phyloP scores from a whole-genome alignment of 2,797 vertebrate genomes.

The Rhabdophis nuchalis region DNA sequence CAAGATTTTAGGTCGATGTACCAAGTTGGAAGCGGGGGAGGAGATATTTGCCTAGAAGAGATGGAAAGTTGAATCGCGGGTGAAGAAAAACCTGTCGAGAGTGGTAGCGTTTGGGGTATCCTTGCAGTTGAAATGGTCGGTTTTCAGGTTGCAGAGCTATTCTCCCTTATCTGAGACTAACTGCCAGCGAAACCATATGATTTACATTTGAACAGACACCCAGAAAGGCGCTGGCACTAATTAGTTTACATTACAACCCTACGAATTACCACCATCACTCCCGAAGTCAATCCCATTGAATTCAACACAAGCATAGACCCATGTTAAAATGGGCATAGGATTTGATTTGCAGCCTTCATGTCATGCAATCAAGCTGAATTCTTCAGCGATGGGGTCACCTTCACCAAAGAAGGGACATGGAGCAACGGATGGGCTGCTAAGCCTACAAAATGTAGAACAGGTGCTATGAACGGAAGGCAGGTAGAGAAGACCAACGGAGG shows the following conservation, averaged over 20 bases:
- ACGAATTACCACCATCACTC: background rate
- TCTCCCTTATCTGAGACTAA: background rate
- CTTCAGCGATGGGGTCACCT: background rate
- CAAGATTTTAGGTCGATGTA: background rate
- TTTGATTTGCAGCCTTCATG: background rate
- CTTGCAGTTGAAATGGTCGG: background rate
- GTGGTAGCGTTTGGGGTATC: background rate
- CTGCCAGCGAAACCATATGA: background rate
- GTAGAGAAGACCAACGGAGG: background rate
- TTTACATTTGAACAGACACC: background rate
- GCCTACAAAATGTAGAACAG: background rate
- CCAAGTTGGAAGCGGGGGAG: too few species aligned
- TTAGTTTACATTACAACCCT: background rate
- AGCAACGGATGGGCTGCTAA: background rate
- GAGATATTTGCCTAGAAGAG: too few species aligned
- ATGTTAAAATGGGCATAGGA: background rate
- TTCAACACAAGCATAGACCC: background rate
- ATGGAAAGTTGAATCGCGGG: background rate
- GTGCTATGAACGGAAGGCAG: background rate
- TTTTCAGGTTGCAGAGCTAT: background rate
- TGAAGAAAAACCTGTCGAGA: background rate
- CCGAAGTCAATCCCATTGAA: background rate
- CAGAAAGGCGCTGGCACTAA: background rate
- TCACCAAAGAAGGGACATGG: background rate
- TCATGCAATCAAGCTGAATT: background rate